A percentile compares a stretch with the other conserved stretches of the same genome.
These are phyloP conservation scores for Pyrocoelia pectoralis DNA, from an alignment of 2,888 invertebrate species.

Conservation along the genomic window DNA sequence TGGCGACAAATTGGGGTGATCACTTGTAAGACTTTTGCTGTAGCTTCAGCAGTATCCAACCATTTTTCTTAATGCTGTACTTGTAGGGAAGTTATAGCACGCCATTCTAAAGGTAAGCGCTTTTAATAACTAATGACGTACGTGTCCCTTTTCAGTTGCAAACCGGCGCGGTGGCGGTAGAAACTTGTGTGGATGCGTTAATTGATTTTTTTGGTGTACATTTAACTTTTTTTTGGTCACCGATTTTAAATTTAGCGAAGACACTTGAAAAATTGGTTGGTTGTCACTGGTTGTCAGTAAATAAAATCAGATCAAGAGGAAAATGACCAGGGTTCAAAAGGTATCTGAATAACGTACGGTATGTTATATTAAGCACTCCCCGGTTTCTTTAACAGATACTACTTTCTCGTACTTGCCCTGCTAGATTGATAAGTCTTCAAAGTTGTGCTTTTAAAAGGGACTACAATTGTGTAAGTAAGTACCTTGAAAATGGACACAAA, in stretches of 20 bases:
- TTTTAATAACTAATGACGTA: no score
- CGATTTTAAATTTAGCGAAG: neutral
- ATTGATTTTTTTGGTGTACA: no score
- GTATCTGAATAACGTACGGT: neutral
- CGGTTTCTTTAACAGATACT: neutral
- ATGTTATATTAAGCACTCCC: neutral
- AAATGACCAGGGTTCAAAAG: neutral
- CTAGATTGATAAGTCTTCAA: neutral
- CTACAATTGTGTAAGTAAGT: conserved; percentile 16
- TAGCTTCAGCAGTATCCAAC: conserved; percentile 32
- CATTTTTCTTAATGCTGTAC: conserved; percentile 22
- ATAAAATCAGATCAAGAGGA: neutral
- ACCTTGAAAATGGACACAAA: conserved; percentile 39
- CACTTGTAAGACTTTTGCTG: conserved; percentile 53
- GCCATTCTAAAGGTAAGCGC: no score
- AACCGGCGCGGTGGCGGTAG: no score
- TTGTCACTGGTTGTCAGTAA: neutral
- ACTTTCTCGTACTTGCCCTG: neutral
- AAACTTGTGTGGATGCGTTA: no score
- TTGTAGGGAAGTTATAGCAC: neutral
- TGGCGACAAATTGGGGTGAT: conserved; percentile 61
- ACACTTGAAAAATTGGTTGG: neutral
- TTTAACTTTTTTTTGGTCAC: no score
- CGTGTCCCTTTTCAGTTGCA: no score
- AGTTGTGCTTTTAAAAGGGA: neutral